Conservation (phyloP, 1,140 invertebrate species). For the Trypoxylus dichotomus region DNA sequence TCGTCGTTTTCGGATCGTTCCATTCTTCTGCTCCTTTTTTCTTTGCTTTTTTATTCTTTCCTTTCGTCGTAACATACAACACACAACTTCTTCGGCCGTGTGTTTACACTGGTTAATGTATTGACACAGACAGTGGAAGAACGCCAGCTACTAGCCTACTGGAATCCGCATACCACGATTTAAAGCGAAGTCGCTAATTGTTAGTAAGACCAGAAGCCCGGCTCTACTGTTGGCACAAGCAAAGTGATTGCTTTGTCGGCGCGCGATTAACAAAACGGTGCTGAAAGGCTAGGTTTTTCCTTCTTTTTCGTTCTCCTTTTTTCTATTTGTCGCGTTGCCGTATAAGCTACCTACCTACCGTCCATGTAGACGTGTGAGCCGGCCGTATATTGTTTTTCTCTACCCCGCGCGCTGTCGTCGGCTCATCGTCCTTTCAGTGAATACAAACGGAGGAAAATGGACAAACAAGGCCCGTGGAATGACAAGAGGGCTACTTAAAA, state of each 20-base stretch:
- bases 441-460: background rate
- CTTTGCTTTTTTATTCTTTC: background rate
- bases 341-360: background rate
- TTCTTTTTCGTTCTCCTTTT: background rate
- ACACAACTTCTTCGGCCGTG: background rate
- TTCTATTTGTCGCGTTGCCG: background rate
- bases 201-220: conserved; percentile 20
- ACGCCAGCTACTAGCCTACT: background rate
- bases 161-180: conserved; percentile 15
- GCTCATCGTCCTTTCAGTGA: background rate
- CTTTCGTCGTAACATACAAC: background rate
- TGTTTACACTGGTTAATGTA: conserved; percentile 22
- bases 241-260: conserved; percentile 23
- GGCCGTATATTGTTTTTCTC: background rate
- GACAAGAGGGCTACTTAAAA: background rate
- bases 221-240: conserved; percentile 10
- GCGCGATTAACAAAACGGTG: conserved; percentile 17
- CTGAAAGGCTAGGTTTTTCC: conserved; percentile 11
- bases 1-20: background rate
- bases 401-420: background rate
- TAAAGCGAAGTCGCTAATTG: conserved; percentile 19
- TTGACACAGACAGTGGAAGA: conserved; percentile 19
- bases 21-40: background rate
- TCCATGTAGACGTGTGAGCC: background rate
- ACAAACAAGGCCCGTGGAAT: background rate